Conservation (phyloP, 2,888 invertebrate genomes). For the Tipula helvola region DNA sequence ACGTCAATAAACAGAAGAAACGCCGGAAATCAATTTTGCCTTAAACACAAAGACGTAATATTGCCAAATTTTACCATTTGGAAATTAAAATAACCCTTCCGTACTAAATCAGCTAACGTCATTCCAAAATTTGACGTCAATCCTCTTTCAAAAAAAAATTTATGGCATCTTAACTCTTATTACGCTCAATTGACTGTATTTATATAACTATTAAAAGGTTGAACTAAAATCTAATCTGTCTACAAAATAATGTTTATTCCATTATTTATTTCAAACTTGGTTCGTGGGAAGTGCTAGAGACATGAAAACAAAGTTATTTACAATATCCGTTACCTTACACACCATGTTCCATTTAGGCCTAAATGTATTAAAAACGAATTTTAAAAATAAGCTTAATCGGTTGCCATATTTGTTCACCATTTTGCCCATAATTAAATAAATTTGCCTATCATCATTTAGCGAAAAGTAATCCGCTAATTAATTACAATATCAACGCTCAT, state of each 20-base stretch:
- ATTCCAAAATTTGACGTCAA: too few species aligned
- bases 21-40: too few species aligned
- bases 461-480: neutral
- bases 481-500: neutral
- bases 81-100: too few species aligned
- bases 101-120: too few species aligned
- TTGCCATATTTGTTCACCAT: neutral
- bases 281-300: neutral
- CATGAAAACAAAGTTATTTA: neutral
- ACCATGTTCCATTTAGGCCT: neutral
- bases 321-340: neutral
- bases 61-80: too few species aligned
- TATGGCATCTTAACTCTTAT: too few species aligned
- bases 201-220: too few species aligned
- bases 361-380: neutral
- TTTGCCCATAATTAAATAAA: neutral
- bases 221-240: neutral
- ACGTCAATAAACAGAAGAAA: too few species aligned
- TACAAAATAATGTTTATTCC: neutral
- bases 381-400: neutral
- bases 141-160: too few species aligned
- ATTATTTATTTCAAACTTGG: neutral
- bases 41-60: too few species aligned
- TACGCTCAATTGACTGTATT: too few species aligned
- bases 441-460: neutral